Evolutionary conservation across 1,140 invertebrate species (phyloP).

Genomic region (Ostrea edulis): DNA sequence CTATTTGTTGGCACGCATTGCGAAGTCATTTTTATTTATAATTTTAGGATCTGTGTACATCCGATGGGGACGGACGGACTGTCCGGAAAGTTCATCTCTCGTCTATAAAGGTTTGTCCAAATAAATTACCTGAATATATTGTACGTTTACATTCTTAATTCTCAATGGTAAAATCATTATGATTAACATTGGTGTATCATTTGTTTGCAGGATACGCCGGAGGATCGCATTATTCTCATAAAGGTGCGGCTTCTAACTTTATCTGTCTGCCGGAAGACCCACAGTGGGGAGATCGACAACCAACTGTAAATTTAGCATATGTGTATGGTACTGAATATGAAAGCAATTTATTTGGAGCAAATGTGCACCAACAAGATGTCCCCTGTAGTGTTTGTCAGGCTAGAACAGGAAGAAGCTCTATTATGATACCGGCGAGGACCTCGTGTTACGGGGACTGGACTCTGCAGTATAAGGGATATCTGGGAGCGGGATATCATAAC

Average conservation of each 20-base stretch:
- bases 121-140: neutral
- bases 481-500: conserved; percentile 48
- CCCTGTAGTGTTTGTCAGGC: conserved; percentile 61
- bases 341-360: neutral
- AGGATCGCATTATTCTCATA: neutral
- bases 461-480: conserved; percentile 59
- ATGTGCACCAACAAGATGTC: conserved; percentile 46
- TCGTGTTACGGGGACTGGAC: conserved; percentile 58
- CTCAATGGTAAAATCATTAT: neutral
- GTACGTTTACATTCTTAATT: neutral
- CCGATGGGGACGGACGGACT: conserved; percentile 1
- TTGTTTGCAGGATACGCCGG: conserved; percentile 38
- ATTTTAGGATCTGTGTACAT: neutral
- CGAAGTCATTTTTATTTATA: neutral
- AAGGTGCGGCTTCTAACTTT: neutral
- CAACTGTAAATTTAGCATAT: neutral
- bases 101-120: neutral
- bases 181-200: neutral
- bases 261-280: conserved; percentile 43
- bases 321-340: conserved; percentile 58
- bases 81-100: neutral
- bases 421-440: conserved; percentile 61
- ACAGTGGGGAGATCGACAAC: neutral
- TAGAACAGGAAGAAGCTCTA: conserved; percentile 11
- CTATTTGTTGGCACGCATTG: too few species aligned